Conservation (phyloP, 2,888 invertebrate genomes). For the Notocelia uddmanniana region DNA sequence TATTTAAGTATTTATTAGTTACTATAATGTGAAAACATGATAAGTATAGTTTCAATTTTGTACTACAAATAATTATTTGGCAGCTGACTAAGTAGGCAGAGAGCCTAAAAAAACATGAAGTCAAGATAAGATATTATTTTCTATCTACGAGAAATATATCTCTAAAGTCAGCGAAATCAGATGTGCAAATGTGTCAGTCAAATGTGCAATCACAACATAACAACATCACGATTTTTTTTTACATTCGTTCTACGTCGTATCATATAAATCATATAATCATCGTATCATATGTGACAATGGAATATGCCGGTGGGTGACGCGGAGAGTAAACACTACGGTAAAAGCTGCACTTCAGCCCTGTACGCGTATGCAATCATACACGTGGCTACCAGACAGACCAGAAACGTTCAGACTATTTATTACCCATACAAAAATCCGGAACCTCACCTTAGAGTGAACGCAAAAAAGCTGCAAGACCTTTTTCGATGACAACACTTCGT, state of each 20-base stretch:
- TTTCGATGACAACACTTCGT: slow-evolving; percentile 62
- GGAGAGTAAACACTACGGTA: slow-evolving; percentile 14
- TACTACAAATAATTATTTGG: not conserved
- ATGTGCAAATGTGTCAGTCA: no score
- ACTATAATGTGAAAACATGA: no score
- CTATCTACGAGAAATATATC: no score
- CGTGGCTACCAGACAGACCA: slow-evolving; percentile 39
- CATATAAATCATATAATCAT: no score
- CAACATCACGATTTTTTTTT: not conserved
- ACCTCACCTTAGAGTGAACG: slow-evolving; percentile 75
- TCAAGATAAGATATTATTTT: no score
- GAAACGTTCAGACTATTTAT: slow-evolving; percentile 27
- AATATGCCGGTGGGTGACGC: slow-evolving; percentile 11
- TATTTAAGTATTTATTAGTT: no score
- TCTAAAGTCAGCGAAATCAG: not conserved
- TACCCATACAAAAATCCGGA: slow-evolving; percentile 56
- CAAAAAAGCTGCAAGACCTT: slow-evolving; percentile 66
- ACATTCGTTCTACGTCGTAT: no score
- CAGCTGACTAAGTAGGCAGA: no score
- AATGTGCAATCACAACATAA: not conserved
- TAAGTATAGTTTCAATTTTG: not conserved
- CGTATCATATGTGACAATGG: not conserved
- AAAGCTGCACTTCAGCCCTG: slow-evolving; percentile 20
- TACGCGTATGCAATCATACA: slow-evolving; percentile 41
- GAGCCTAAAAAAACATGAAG: no score